phyloP scores from a whole-genome alignment of 2,113 vertebrate genomes.

The Caloenas nicobarica region DNA sequence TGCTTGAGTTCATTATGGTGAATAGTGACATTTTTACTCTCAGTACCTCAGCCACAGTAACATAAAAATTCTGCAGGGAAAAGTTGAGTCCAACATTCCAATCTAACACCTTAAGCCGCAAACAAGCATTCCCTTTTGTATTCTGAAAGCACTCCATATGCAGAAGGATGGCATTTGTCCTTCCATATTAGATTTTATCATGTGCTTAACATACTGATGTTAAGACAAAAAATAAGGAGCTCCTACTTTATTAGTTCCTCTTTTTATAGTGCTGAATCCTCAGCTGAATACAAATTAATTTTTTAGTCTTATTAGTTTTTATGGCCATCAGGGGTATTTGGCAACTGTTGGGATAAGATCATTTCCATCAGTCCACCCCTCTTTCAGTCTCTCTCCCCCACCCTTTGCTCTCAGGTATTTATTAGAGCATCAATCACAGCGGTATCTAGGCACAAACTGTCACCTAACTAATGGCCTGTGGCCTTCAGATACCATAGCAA shows the following conservation, averaged over 20 bases:
- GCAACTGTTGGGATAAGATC: background rate
- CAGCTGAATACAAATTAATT: background rate
- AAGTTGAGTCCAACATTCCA: background rate
- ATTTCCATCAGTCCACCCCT: background rate
- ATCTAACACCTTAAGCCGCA: background rate
- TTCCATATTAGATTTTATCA: background rate
- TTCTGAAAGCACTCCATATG: background rate
- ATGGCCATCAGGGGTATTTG: background rate
- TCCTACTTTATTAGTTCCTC: background rate
- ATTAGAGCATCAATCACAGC: slow-evolving; percentile 8
- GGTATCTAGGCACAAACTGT: background rate
- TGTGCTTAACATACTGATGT: background rate
- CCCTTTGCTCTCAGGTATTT: background rate
- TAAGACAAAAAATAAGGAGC: background rate
- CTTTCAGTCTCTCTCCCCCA: background rate
- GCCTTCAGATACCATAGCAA: background rate
- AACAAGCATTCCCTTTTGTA: background rate
- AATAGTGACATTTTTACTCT: background rate
- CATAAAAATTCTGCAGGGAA: background rate
- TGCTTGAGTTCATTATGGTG: background rate
- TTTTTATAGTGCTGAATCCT: background rate
- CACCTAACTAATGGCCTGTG: background rate
- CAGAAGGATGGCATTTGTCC: background rate
- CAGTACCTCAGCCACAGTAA: background rate
- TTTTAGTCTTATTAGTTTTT: background rate